Evolutionary conservation across 2,797 vertebrate genomes (phyloP), one percentile per base, ranked within the genome.

Genomic region (Pachyuromys duprasi): DNA sequence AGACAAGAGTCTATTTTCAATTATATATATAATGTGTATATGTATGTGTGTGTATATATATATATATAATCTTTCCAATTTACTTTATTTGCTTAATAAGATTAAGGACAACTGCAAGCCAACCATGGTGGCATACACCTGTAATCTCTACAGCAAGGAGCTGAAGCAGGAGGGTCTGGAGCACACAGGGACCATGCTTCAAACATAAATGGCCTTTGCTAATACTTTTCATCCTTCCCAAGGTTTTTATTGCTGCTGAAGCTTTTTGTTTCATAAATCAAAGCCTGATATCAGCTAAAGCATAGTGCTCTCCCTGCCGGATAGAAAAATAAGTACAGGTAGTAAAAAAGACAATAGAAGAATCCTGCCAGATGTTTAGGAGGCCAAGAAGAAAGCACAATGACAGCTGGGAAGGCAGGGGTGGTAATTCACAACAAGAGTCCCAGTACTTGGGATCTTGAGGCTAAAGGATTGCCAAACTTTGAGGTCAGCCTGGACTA

Each of bases 271-370:
- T 45, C 5, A 2, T 42, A 92, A 92, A 49, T 75, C 49, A 55
- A 90, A 78, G 33, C 24, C 74, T n/a, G 18, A 70, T 26, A 31
- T 20, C 76, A 96, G 22, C 13, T 91, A 89, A 81, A 88, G 95
- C 83, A 81, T 78, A 57, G 42, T n/a, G 33, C 91, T 63, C 96
- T 96, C 86, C 86, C 97, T 95, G 80, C 91, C 94, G 96, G 96
- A 57, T 89, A 62, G 33, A 95, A 91, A 70, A 82, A 8, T 91
- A 91, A 97, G 89, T 92, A 39, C 95, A 95, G 75, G 2, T 31
- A 65, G 6, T n/a, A 28, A 45, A 62, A 28, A 28, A 55, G 20
- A 45, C 8, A 45, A 49, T 49, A 49, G 17, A 7, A 88, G 67
- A 55, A 33, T 17, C 67, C 45, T 39, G 31, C 53, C n/a, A 24